Conservation (phyloP, 2,888 invertebrate genomes). For the Campoplex nolae region DNA sequence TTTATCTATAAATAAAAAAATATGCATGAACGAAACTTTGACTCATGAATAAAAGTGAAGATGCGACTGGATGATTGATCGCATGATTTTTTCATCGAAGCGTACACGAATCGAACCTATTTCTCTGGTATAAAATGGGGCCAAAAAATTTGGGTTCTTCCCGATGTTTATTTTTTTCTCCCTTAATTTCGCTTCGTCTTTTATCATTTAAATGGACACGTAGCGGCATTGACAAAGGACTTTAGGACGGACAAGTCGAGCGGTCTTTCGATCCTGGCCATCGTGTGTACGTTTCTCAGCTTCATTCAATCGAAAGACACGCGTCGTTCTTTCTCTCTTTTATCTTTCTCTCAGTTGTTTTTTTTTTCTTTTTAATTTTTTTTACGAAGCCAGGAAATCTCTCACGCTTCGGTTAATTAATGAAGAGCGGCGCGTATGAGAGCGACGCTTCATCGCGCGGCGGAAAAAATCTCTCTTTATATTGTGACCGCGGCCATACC, state of each 20-base stretch:
- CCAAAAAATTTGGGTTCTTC: conserved; percentile 30
- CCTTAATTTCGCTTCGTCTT: conserved; percentile 17
- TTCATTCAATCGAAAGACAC: conserved; percentile 70
- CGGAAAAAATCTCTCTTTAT: conserved; percentile 67
- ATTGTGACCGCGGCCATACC: conserved; percentile 53
- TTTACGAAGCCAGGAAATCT: conserved; percentile 77
- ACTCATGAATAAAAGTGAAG: neutral
- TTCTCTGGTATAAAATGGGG: conserved; percentile 19
- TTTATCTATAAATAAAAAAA: neutral
- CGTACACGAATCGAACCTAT: conserved; percentile 19
- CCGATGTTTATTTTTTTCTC: neutral
- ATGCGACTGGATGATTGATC: conserved; percentile 50
- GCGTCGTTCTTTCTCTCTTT: conserved; percentile 22
- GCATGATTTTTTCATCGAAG: conserved; percentile 45
- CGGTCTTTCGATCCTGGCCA: conserved; percentile 72
- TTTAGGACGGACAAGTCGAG: conserved; percentile 62
- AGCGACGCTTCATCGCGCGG: conserved; percentile 40
- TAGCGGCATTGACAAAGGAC: conserved; percentile 65
- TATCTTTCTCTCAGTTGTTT: neutral
- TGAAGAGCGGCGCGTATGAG: conserved; percentile 76
- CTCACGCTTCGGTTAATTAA: conserved; percentile 83
- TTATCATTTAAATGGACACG: conserved; percentile 53
- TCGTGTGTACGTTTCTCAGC: conserved; percentile 43
- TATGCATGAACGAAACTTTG: neutral
- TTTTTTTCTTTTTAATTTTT: neutral